These are phyloP conservation scores for Rhynchomys soricoides DNA, from an alignment of 2,113 vertebrate species.

Conservation along the genomic window DNA sequence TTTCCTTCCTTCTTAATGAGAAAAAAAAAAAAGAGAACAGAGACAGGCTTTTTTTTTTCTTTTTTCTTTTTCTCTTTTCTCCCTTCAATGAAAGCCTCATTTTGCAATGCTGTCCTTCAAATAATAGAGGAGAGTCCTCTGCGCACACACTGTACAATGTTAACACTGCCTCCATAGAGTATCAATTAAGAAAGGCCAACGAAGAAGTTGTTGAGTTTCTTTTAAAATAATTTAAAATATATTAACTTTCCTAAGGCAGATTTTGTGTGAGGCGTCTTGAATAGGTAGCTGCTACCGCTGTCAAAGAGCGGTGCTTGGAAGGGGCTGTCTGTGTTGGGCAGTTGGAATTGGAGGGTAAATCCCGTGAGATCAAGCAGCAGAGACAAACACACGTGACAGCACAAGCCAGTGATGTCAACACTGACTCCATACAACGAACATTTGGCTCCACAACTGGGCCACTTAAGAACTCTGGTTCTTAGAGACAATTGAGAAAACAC, in stretches of 20 bases:
- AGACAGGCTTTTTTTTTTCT: background rate
- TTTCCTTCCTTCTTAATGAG: background rate
- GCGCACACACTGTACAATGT: background rate
- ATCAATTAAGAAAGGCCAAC: slow-evolving; percentile 65
- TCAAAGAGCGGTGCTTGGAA: slow-evolving; percentile 57
- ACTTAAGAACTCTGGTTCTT: slow-evolving; percentile 58
- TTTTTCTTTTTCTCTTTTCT: background rate
- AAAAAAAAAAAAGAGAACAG: slow-evolving; percentile 52
- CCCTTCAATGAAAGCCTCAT: slow-evolving; percentile 62
- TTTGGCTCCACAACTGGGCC: slow-evolving; percentile 44
- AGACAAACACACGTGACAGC: background rate
- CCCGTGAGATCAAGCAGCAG: slow-evolving; percentile 49
- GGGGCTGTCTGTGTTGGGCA: slow-evolving; percentile 31
- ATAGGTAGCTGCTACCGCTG: slow-evolving; percentile 7
- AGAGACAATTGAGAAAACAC: slow-evolving; percentile 59
- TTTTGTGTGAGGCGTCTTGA: slow-evolving; percentile 49
- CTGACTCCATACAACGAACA: slow-evolving; percentile 19
- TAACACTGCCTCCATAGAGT: slow-evolving; percentile 42
- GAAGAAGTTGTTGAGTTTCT: slow-evolving; percentile 66
- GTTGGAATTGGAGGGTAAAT: slow-evolving; percentile 29
- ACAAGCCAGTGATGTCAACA: background rate
- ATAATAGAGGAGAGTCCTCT: slow-evolving; percentile 23
- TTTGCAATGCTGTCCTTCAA: slow-evolving; percentile 61
- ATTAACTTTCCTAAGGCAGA: slow-evolving; percentile 78
- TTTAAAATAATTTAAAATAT: slow-evolving; percentile 81